Evolutionary conservation across 2,888 invertebrate genomes (phyloP).

Genomic region (Colletes collaris): DNA sequence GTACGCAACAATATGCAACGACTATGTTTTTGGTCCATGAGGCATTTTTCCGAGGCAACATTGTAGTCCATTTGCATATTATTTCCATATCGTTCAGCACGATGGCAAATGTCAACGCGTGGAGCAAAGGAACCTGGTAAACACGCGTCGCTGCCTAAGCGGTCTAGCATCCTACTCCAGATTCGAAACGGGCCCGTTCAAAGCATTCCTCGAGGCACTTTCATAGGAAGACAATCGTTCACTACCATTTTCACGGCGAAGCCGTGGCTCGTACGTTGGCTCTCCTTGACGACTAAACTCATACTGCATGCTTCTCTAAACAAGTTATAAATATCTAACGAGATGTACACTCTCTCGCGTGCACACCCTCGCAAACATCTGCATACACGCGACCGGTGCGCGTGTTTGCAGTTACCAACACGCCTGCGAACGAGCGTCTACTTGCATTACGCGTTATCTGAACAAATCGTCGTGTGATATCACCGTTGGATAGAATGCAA

Average conservation of each 20-base stretch:
- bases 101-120: constrained; percentile 21
- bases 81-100: constrained; percentile 5
- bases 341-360: constrained; percentile 12
- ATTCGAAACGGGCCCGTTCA: constrained; percentile 18
- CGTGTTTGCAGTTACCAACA: background rate
- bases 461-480: constrained; percentile 20
- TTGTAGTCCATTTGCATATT: constrained; percentile 36
- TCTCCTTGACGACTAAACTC: constrained; percentile 29
- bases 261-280: constrained; percentile 59
- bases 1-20: constrained; percentile 19
- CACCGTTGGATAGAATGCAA: background rate
- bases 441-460: background rate
- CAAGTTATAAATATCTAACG: constrained; percentile 63
- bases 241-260: constrained; percentile 38
- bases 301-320: constrained; percentile 54
- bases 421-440: background rate
- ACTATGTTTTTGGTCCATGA: constrained; percentile 36
- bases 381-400: constrained; percentile 1
- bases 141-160: constrained; percentile 4
- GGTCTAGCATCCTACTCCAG: constrained; percentile 20
- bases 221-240: constrained; percentile 56
- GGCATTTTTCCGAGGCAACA: constrained; percentile 27
- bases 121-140: constrained; percentile 19
- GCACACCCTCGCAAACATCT: background rate
- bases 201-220: constrained; percentile 31